Percentiles rank a stretch among this genome's conserved stretches.
Evolutionary conservation across 2,888 invertebrate genomes (phyloP).

Genomic region (Globia sparganii): DNA sequence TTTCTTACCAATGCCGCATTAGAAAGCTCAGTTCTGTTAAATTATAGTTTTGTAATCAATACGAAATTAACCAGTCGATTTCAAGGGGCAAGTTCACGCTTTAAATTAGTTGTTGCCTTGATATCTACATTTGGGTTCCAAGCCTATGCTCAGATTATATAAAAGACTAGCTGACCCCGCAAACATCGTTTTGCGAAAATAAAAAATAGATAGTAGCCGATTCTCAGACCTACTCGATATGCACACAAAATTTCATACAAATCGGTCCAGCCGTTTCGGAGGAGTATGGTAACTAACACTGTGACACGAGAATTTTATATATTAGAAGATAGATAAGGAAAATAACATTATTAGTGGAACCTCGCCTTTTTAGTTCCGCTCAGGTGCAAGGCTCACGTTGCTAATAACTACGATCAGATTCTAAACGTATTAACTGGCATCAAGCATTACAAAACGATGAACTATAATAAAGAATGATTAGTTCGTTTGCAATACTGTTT

Average conservation of each 20-base stretch:
- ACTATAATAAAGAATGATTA: constrained; percentile 48
- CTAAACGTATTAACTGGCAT: constrained; percentile 36
- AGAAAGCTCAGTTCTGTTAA: constrained; percentile 54
- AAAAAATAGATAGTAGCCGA: too few species aligned
- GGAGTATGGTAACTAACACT: too few species aligned
- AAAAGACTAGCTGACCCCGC: too few species aligned
- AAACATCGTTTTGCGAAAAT: too few species aligned
- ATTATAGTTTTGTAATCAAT: constrained; percentile 60
- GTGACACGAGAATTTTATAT: too few species aligned
- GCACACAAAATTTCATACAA: too few species aligned
- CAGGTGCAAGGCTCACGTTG: constrained; percentile 49
- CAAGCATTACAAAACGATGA: constrained; percentile 38
- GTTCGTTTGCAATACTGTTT: constrained; percentile 32
- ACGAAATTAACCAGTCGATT: constrained; percentile 50
- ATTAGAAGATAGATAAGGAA: too few species aligned
- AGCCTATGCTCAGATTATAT: constrained; percentile 37
- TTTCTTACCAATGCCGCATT: constrained; percentile 48
- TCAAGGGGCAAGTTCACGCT: constrained; percentile 62
- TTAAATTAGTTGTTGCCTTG: constrained; percentile 55
- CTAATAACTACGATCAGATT: constrained; percentile 40
- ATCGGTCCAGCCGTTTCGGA: too few species aligned
- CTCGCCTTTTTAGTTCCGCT: constrained; percentile 52
- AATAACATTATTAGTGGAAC: constrained; percentile 40
- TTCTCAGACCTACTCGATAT: too few species aligned
- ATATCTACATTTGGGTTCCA: constrained; percentile 21